Evolutionary conservation across 2,113 vertebrate genomes (phyloP).

Genomic region (Corythornis madagascariensis): DNA sequence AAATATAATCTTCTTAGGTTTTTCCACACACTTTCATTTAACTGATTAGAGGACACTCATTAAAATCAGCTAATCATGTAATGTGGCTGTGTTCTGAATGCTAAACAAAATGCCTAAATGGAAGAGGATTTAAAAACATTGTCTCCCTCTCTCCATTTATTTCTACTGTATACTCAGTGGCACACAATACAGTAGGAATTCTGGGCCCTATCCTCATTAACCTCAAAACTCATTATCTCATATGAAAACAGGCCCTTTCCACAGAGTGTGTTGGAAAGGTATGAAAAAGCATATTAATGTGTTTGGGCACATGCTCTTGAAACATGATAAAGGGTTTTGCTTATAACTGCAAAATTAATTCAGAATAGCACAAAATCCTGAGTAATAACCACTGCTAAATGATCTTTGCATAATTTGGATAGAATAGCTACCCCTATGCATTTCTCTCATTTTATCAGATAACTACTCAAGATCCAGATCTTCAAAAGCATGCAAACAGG

Average conservation of each 20-base stretch:
- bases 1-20: constrained; percentile 34
- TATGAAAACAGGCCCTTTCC: neutral
- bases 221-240: constrained; percentile 22
- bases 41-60: constrained; percentile 50
- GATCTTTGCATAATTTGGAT: neutral
- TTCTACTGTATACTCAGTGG: constrained; percentile 27
- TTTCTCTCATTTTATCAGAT: neutral
- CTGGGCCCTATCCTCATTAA: constrained; percentile 33
- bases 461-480: neutral
- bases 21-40: constrained; percentile 32
- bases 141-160: constrained; percentile 33
- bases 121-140: constrained; percentile 59
- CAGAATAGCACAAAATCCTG: neutral
- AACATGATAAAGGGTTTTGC: neutral
- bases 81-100: constrained; percentile 48
- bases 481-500: neutral
- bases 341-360: neutral
- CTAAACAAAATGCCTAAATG: constrained; percentile 52
- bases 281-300: neutral
- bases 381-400: neutral
- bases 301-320: neutral
- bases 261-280: neutral
- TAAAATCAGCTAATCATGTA: constrained; percentile 65
- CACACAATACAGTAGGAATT: constrained; percentile 15
- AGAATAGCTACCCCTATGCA: neutral